Conservation (phyloP, 1,140 invertebrate genomes). For the Drosophila sucinea region DNA sequence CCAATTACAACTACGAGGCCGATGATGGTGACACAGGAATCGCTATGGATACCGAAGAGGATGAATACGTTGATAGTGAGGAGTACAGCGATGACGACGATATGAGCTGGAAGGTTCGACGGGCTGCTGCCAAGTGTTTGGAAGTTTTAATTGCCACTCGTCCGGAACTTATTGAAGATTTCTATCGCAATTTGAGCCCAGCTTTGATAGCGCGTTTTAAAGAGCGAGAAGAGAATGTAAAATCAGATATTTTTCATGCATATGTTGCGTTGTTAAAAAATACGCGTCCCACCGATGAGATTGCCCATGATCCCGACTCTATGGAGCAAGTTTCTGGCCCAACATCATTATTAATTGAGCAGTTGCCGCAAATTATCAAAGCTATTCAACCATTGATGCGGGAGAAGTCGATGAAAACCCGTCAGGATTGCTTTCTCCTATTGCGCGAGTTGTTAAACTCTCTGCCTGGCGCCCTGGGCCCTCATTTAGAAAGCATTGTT, state of each 20-base stretch:
- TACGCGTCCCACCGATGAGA: slow-evolving; percentile 89
- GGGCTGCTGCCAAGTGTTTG: slow-evolving; percentile 98
- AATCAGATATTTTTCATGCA: slow-evolving; percentile 98
- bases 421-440: slow-evolving; percentile 95
- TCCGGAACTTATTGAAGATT: slow-evolving; percentile 94
- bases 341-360: slow-evolving; percentile 88
- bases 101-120: slow-evolving; percentile 98
- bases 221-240: slow-evolving; percentile 99
- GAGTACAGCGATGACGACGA: slow-evolving; percentile 99
- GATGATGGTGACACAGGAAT: slow-evolving; percentile 87
- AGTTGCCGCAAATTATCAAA: slow-evolving; percentile 89
- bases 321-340: slow-evolving; percentile 90
- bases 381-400: slow-evolving; percentile 95
- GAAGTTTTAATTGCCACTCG: slow-evolving; percentile 97
- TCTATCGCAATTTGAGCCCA: slow-evolving; percentile 95
- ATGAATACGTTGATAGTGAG: slow-evolving; percentile 91
- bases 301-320: slow-evolving; percentile 88
- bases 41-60: slow-evolving; percentile 87
- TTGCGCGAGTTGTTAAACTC: slow-evolving; percentile 95
- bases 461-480: slow-evolving; percentile 93
- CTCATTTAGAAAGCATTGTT: slow-evolving; percentile 93
- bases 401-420: slow-evolving; percentile 96
- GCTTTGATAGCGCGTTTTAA: slow-evolving; percentile 96
- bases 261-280: slow-evolving; percentile 96
- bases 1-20: slow-evolving; percentile 98